A percentile compares a stretch with the other conserved stretches of the same genome.
phyloP scores from a whole-genome alignment of 2,113 vertebrate species.

The Eulemur rufifrons region DNA sequence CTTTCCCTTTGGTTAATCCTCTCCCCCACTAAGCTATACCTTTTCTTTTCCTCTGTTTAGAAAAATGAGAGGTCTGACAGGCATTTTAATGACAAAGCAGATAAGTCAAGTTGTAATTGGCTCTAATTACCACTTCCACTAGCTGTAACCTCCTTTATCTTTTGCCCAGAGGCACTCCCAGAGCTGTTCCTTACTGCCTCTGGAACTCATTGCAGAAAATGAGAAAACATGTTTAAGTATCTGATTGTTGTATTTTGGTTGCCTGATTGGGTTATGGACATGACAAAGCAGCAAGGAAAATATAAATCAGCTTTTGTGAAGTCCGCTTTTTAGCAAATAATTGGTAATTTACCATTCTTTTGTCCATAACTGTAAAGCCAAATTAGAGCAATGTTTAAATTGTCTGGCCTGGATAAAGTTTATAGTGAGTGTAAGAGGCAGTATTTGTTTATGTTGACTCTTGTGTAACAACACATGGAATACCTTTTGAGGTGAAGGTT shows the following conservation, averaged over 20 bases:
- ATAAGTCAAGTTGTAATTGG: slow-evolving; percentile 73
- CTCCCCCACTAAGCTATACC: slow-evolving; percentile 45
- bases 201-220: slow-evolving; percentile 54
- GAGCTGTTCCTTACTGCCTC: slow-evolving; percentile 43
- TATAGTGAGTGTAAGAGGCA: background rate
- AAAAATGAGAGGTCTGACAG: slow-evolving; percentile 68
- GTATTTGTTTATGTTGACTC: slow-evolving; percentile 37
- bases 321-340: slow-evolving; percentile 31
- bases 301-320: slow-evolving; percentile 43
- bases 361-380: background rate
- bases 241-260: slow-evolving; percentile 20
- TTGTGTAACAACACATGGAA: background rate
- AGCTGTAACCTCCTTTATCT: slow-evolving; percentile 72
- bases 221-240: slow-evolving; percentile 53
- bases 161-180: slow-evolving; percentile 65
- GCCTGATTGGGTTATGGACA: background rate
- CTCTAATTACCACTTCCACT: slow-evolving; percentile 73
- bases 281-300: slow-evolving; percentile 48
- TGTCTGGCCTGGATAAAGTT: slow-evolving; percentile 19
- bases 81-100: slow-evolving; percentile 76
- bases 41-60: slow-evolving; percentile 58
- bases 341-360: slow-evolving; percentile 20
- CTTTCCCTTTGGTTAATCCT: slow-evolving; percentile 51
- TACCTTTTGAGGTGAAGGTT: slow-evolving; percentile 20
- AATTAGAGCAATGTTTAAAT: slow-evolving; percentile 26